Percentiles rank a stretch among this genome's conserved stretches.
phyloP scores from a whole-genome alignment of 64 coral and sea anemone species.

The Stichodactyla helianthus region DNA sequence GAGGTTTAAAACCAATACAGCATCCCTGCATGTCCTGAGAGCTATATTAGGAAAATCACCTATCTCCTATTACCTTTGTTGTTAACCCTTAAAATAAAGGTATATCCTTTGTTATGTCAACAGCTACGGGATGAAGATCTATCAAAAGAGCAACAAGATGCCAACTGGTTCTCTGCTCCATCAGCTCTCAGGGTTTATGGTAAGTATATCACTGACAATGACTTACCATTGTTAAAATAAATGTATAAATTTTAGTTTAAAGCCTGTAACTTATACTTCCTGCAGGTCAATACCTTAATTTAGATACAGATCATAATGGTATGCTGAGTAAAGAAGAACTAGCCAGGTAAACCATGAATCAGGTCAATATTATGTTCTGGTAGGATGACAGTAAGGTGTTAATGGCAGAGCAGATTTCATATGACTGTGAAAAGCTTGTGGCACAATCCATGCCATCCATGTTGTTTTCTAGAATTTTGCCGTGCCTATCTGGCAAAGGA shows the following conservation, averaged over 20 bases:
- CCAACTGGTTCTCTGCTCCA: slow-evolving; percentile 97
- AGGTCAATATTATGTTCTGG: too few species aligned
- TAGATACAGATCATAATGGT: slow-evolving; percentile 99
- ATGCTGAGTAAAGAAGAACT: slow-evolving; percentile 99
- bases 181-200: slow-evolving; percentile 96
- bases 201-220: background rate
- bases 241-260: background rate
- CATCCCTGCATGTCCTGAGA: too few species aligned
- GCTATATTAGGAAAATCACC: too few species aligned
- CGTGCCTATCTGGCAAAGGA: too few species aligned
- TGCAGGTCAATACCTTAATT: slow-evolving; percentile 90
- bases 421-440: too few species aligned
- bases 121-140: slow-evolving; percentile 97
- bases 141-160: slow-evolving; percentile 97
- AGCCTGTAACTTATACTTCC: background rate
- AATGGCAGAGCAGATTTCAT: too few species aligned
- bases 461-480: too few species aligned
- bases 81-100: too few species aligned
- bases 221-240: background rate
- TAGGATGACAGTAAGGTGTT: too few species aligned
- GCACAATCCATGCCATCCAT: too few species aligned
- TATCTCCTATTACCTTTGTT: too few species aligned
- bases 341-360: slow-evolving; percentile 50
- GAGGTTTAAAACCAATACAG: too few species aligned
- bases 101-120: background rate